phyloP scores from a whole-genome alignment of 2,888 invertebrate genomes.

The Anagyrus pseudococci region DNA sequence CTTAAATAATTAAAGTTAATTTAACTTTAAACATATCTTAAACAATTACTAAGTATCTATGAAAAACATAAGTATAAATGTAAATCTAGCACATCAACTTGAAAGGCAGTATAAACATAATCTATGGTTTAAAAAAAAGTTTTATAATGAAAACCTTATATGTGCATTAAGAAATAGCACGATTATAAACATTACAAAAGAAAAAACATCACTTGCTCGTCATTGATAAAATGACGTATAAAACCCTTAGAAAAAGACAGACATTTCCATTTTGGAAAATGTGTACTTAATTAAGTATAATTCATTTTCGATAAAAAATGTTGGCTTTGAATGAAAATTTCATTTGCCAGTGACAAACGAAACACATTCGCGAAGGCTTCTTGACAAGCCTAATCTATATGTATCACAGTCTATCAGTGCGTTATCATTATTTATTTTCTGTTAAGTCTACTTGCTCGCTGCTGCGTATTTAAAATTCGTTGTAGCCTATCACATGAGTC shows the following conservation, averaged over 20 bases:
- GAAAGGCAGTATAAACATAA: conserved; percentile 21
- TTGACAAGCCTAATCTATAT: background rate
- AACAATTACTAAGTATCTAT: too few relatives aligned
- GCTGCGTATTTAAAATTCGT: too few relatives aligned
- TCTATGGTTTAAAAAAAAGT: conserved; percentile 2
- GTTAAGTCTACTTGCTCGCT: conserved; percentile 22
- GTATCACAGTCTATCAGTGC: conserved; percentile 41
- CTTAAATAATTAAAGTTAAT: too few relatives aligned
- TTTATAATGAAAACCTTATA: background rate
- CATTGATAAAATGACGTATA: too few relatives aligned
- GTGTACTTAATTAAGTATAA: too few relatives aligned
- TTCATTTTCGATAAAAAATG: background rate
- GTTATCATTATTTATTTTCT: conserved; percentile 29
- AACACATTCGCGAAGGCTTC: conserved; percentile 28
- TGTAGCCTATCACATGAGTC: too few relatives aligned
- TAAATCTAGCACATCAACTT: conserved; percentile 17
- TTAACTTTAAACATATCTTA: too few relatives aligned
- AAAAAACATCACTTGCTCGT: too few relatives aligned
- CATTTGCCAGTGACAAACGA: conserved; percentile 30
- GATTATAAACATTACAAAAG: too few relatives aligned
- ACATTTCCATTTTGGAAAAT: too few relatives aligned
- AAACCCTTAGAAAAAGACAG: too few relatives aligned
- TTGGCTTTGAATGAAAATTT: conserved; percentile 18
- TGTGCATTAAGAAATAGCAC: too few relatives aligned
- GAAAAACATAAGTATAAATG: conserved; percentile 9